Base-by-base conservation (phyloP, 2,113 vertebrate species). In the Lontra canadensis region DNA sequence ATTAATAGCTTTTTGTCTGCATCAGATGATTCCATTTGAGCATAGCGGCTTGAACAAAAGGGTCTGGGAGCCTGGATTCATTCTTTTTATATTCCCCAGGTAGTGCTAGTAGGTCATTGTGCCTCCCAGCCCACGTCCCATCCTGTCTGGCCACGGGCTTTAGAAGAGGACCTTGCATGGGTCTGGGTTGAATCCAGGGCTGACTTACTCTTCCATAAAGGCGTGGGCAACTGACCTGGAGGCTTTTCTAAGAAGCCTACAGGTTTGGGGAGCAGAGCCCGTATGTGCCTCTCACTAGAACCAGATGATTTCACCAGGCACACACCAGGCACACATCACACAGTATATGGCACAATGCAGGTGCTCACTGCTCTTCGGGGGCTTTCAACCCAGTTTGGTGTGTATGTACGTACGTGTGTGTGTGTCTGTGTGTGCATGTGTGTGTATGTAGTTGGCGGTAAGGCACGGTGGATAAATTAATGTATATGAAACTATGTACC, bases 1-100 rank as follows among this genome's bases (percentile, higher is more conserved):
- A 96, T 98, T 95, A 83, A 95, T 89, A 74, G 94, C 87, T 92
- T 97, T 87, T 86, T 94, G 63, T 96, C 94, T 86, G 89, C 25
- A 47, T 93, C 55, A 76, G 78, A 88, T 93, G 93, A 94, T 79
- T 96, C 71, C 25, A 31, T 84, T 96, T 94, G 34, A 84, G 44
- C n/a, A 13, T n/a, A 31, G 71, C 67, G 42, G 81, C 61, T 95
- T 85, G 65, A 88, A 82, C 73, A 80, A 65, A 44, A 71, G 34
- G 15, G 49, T 36, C 61, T 26, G 1, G 63, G 57, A 88, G 39
- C 52, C 85, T 57, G 65, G 78, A 52, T 44, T 93, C 49, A 26
- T 20, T 26, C 57, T 57, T 73, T 69, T 23, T 31, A 11, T 39
- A 17, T 81, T 95, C 78, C 34, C 59, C 71, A 5, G 69, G 23